Base-by-base conservation (phyloP, 2,888 invertebrate genomes). In the Poecilus cupreus region DNA sequence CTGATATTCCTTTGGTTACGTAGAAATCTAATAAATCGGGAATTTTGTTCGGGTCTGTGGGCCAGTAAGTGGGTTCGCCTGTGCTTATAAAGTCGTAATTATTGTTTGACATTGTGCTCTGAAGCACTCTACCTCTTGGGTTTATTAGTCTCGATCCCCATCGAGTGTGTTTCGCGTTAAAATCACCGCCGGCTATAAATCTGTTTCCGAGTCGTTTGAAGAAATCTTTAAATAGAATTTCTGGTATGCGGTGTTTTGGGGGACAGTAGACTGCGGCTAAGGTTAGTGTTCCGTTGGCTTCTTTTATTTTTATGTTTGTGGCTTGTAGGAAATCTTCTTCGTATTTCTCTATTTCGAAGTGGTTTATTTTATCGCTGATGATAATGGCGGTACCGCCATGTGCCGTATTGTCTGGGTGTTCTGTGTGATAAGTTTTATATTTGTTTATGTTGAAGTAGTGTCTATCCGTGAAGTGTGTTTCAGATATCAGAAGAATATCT, bases 261-360 rank as follows among this genome's bases (percentile, higher is more conserved):
- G 82, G 81, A 18, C 82, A 68, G 51, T 81, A 83, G n/a, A 82
- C 64, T 43, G 70, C 81, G 1, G 81, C 51, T 20, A 81, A 10
- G 2, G 20, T 43, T 24, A 78, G 32, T 39, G 78, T 51, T 6
- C 49, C 76, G 22, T 37, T 70, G 22, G 26, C 16, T 39, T 76
- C 70, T 68, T 68, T 46, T 13, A 79, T 75, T 80, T 57, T 54
- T 20, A 60, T 68, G 51, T 51, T 74, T 20, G 74, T 76, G 24
- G 79, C 70, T 75, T 49, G 77, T n/a, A 49, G 24, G 18, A 10
- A 13, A 57, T 57, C 24, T 22, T 24, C 13, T 57, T 26, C 18
- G 26, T 49, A 68, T 79, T 68, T 64, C 24, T 68, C 46, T 70
- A 49, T 60, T 72, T 68, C 24, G 8, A 6, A 32, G 8, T 32